These are phyloP conservation scores for Drosophila histrio DNA, from an alignment of 2,888 invertebrate species.

Conservation along the genomic window DNA sequence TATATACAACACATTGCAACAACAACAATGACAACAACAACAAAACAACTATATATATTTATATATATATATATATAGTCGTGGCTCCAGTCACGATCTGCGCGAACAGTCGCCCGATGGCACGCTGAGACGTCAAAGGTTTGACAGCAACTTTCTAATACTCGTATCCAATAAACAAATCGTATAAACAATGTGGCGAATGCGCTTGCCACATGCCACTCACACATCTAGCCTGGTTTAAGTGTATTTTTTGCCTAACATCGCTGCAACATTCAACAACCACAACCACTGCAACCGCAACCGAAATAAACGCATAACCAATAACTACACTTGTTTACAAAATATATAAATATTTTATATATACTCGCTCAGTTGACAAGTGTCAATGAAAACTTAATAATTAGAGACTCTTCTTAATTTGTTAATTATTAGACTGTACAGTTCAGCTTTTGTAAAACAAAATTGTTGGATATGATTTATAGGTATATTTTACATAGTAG, in stretches of 20 bases:
- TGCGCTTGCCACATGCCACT: conserved; percentile 54
- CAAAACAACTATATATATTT: conserved; percentile 29
- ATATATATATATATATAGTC: conserved; percentile 84
- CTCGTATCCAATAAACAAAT: conserved; percentile 33
- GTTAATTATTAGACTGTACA: too few species aligned
- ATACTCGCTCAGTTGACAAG: not conserved
- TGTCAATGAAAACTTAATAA: not conserved
- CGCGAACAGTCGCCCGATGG: conserved; percentile 90
- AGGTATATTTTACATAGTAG: too few species aligned
- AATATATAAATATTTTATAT: not conserved
- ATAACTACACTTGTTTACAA: conserved; percentile 5
- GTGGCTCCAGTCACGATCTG: conserved; percentile 91
- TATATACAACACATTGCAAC: conserved; percentile 35
- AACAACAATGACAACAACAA: conserved; percentile 27
- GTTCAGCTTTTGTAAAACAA: too few species aligned
- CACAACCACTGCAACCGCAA: not conserved
- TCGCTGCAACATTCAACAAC: conserved; percentile 27
- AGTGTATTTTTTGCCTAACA: conserved; percentile 39
- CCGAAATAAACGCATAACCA: conserved; percentile 1
- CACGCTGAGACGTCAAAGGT: conserved; percentile 90
- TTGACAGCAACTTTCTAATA: conserved; percentile 84
- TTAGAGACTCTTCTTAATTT: not conserved
- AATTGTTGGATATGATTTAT: too few species aligned
- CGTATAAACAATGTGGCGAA: conserved; percentile 38
- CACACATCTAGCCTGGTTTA: conserved; percentile 34